Conservation (phyloP, 2,113 vertebrate species). For the Phasianus colchicus region DNA sequence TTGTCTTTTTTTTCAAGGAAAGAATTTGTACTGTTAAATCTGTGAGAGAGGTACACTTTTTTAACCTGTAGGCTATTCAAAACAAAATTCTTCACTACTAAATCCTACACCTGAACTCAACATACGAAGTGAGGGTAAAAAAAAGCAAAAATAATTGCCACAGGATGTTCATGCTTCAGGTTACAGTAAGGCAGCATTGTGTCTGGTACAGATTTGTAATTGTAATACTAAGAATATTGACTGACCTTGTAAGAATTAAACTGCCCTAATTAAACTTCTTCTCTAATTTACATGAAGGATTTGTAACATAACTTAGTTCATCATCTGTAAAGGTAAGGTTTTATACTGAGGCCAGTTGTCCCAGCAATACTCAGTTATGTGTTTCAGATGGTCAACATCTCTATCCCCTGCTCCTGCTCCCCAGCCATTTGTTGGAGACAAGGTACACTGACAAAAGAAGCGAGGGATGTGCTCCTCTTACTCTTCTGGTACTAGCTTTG, state of each 20-base stretch:
- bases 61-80: neutral
- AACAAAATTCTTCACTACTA: neutral
- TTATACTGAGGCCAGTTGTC: neutral
- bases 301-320: neutral
- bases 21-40: neutral
- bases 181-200: neutral
- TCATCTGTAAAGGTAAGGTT: neutral
- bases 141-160: neutral
- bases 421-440: neutral
- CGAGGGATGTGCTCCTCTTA: neutral
- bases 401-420: neutral
- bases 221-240: neutral
- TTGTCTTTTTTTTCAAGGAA: neutral
- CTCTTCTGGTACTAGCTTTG: neutral
- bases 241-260: neutral
- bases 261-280: neutral
- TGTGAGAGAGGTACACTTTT: neutral
- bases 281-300: neutral
- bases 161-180: neutral
- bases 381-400: neutral
- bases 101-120: neutral
- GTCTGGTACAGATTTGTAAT: neutral
- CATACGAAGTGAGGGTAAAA: neutral
- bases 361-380: neutral
- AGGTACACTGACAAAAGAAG: neutral